Evolutionary conservation across 92 coral and sea anemone genomes (phyloP), one percentile per base, ranked within the genome.

Genomic region (Bergia puertoricense): DNA sequence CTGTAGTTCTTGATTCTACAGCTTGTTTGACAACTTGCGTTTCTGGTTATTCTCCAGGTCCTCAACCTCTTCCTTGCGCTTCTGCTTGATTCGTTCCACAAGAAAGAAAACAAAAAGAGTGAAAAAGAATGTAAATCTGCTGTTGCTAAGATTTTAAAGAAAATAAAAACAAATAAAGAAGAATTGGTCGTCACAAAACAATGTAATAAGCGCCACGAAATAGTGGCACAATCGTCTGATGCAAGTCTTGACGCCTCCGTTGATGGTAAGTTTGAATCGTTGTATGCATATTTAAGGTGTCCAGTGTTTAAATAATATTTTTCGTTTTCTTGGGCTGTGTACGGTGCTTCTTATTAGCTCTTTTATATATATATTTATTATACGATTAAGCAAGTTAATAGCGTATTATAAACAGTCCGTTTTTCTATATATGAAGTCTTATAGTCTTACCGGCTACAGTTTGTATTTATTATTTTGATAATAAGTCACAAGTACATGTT

Each of bases 31-130:
- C 23, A 62, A 62, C n/a, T 62, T 16, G 30, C 8, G 0, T 62
- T 62, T 22, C 30, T 62, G 69, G 1, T 62, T 62, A 6, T 50
- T 80, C 62, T 57, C 39, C 72, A 80, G 85, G 85, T 80, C 44
- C 85, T 80, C 8, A 80, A 80, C 85, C 39, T 80, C 30, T 80
- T 80, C 72, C 85, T 80, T 37, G 85, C 85, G 18, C 71, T 80
- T 22, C 85, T 80, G 39, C 44, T 80, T 7, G 85, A 80, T 18
- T 80, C 85, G 72, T 80, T 80, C 41, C 85, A 37, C 72, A 13
- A 18, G 48, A 56, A 80, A 38, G 67, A 38, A 57, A 80, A 57
- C 36, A 16, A 22, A 16, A 80, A 57, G 22, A 4, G 2, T 72
- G 85, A 16, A 51, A 36, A 37, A 1, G 16, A 80, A 57, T 36